Base-by-base conservation (phyloP, 2,888 invertebrate genomes). In the Oscheius sp. region DNA sequence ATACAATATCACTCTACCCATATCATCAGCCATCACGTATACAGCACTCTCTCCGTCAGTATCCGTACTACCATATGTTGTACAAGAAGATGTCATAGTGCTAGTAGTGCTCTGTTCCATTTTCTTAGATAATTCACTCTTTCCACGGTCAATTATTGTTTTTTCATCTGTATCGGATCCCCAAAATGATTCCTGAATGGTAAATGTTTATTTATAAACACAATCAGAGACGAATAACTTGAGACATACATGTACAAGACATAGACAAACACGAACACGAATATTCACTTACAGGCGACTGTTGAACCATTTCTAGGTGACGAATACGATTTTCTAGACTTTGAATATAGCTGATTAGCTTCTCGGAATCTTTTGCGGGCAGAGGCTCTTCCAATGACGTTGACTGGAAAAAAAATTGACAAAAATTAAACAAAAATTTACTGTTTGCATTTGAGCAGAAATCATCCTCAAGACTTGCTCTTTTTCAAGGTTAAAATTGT, bases 291-390 rank as follows among this genome's bases (percentile, higher is more conserved):
- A 64, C 64, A 30, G 33, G 41, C 14, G 33, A 22, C 26, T 38
- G 70, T n/a, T 75, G 74, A 12, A 67, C 61, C 70, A 69, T 71
- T 87, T 89, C 89, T 51, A 89, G 73, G 59, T 87, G 86, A 62
- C 84, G 91, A 57, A 95, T 92, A 83, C 93, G 91, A 77, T 92
- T 91, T 87, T 96, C 95, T 80, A 96, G 89, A 77, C 92, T 92
- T 77, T 92, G 90, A 9, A 95, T 94, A 87, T 96, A 96, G 85
- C 93, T 93, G 9, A 75, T 54, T 3, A 70, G 57, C 59, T 74
- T 72, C 22, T 72, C 72, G 20, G 64, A 71, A 33, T 73, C 74
- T 59, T 56, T 63, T 8, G 62, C 22, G 20, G 63, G 62, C 20
- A 70, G 66, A 20, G 70, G 66, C 36, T 71, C 66, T 6, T 57